phyloP scores from a whole-genome alignment of 2,797 vertebrate genomes.

The Acanthornis magna region DNA sequence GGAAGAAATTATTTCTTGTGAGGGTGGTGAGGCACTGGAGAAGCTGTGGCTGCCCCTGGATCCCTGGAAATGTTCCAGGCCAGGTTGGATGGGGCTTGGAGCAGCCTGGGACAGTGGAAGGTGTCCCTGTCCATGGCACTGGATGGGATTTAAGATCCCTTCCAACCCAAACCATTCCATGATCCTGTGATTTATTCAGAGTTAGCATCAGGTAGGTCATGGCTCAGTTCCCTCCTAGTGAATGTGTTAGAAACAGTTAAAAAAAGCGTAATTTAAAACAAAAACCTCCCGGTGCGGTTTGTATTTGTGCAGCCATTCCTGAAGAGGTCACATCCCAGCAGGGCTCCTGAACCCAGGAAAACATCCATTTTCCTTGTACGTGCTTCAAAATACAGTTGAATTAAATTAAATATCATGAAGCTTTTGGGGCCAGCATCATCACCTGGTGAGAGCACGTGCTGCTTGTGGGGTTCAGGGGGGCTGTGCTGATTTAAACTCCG shows the following conservation, averaged over 20 bases:
- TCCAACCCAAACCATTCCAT: neutral
- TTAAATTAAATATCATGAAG: neutral
- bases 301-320: neutral
- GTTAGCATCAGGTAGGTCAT: neutral
- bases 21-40: neutral
- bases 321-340: neutral
- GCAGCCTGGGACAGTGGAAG: rapidly evolving
- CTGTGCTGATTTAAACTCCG: neutral
- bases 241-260: neutral
- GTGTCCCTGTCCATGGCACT: neutral
- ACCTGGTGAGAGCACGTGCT: neutral
- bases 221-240: neutral
- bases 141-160: neutral
- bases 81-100: rapidly evolving
- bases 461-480: neutral
- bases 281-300: neutral
- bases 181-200: neutral
- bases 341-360: neutral
- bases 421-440: neutral
- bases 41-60: neutral
- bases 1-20: neutral
- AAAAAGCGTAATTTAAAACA: neutral
- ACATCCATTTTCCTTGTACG: neutral
- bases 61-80: neutral
- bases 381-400: neutral